phyloP scores from a whole-genome alignment of 2,113 vertebrate species.

The Malurus alboscapulatus region DNA sequence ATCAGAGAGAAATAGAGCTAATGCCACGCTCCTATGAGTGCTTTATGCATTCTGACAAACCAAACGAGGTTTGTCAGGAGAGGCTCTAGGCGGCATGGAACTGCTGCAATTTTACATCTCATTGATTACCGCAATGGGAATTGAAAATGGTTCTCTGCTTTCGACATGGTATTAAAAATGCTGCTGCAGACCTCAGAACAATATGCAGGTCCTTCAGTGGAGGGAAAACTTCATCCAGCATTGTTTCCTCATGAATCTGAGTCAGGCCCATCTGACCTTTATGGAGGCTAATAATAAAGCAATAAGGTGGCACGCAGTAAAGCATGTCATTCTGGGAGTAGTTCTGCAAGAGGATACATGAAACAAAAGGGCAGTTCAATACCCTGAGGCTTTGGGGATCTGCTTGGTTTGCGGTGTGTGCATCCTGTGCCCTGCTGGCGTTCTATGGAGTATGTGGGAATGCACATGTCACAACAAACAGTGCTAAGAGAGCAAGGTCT shows the following conservation, averaged over 20 bases:
- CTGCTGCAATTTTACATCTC: slow-evolving; percentile 71
- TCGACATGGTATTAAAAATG: slow-evolving; percentile 13
- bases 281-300: slow-evolving; percentile 43
- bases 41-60: slow-evolving; percentile 66
- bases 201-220: not conserved
- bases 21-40: slow-evolving; percentile 43
- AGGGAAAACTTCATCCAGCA: not conserved
- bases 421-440: not conserved
- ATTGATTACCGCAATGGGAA: slow-evolving; percentile 63
- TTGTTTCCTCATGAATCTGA: not conserved
- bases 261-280: slow-evolving; percentile 37
- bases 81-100: slow-evolving; percentile 61
- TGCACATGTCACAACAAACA: not conserved
- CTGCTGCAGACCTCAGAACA: not conserved
- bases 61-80: slow-evolving; percentile 61
- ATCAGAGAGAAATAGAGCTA: slow-evolving; percentile 50
- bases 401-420: not conserved
- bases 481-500: not conserved
- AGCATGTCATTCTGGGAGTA: slow-evolving; percentile 3
- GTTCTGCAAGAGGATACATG: slow-evolving; percentile 7
- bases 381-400: not conserved
- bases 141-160: slow-evolving; percentile 31
- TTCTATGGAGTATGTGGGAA: not conserved
- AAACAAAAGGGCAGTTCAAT: slow-evolving; percentile 24
- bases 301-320: not conserved